These are phyloP conservation scores for Rotaria sp. DNA, from an alignment of 2,888 invertebrate species.

Conservation along the genomic window DNA sequence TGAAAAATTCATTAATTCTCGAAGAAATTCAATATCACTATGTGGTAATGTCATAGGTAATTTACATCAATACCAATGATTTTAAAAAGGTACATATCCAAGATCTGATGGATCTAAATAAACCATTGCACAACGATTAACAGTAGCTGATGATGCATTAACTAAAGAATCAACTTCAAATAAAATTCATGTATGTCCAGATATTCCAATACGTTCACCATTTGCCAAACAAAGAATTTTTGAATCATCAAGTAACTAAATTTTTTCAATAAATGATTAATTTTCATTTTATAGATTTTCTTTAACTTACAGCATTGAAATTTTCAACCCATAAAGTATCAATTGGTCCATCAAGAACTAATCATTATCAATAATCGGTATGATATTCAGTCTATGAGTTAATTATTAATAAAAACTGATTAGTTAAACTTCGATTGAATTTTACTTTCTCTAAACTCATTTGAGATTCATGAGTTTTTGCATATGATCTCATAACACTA, in stretches of 20 bases:
- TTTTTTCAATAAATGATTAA: too few species aligned
- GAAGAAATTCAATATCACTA: conserved; percentile 26
- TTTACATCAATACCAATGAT: conserved; percentile 30
- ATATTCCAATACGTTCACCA: conserved; percentile 52
- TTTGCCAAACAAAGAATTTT: conserved; percentile 54
- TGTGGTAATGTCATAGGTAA: conserved; percentile 30
- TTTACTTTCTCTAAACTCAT: background rate
- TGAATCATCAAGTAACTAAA: conserved; percentile 50
- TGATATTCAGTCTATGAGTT: background rate
- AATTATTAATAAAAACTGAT: too few species aligned
- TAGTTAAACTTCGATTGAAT: too few species aligned
- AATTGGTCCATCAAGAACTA: conserved; percentile 54
- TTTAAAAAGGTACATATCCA: conserved; percentile 28
- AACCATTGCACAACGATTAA: conserved; percentile 46
- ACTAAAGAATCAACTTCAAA: conserved; percentile 55
- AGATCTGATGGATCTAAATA: conserved; percentile 40
- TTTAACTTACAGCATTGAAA: conserved; percentile 49
- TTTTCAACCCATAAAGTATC: conserved; percentile 56
- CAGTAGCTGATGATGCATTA: conserved; percentile 54
- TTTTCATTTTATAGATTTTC: too few species aligned
- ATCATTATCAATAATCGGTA: conserved; percentile 49
- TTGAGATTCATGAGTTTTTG: conserved; percentile 20
- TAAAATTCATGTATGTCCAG: conserved; percentile 51
- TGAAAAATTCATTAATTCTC: conserved; percentile 34
- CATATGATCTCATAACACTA: background rate